These are phyloP conservation scores for Sarcophaga carnaria DNA, from an alignment of 2,888 invertebrate genomes.

Conservation along the genomic window DNA sequence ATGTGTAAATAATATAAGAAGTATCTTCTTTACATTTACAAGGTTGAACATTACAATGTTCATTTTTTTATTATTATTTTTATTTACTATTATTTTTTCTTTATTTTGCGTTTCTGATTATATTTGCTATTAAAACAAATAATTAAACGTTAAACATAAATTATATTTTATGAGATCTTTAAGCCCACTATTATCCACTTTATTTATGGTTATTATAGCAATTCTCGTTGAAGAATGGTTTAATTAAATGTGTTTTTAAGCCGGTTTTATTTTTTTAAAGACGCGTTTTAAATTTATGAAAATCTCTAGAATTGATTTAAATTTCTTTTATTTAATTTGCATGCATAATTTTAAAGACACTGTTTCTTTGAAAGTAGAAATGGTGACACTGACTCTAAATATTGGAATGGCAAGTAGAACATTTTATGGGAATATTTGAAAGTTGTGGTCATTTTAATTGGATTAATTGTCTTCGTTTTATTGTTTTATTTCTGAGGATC, in stretches of 20 bases:
- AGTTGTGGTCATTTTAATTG: too few relatives aligned
- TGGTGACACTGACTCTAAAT: too few relatives aligned
- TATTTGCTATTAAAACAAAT: not conserved
- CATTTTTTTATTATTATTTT: not conserved
- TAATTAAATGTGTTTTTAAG: conserved; percentile 3
- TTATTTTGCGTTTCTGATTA: not conserved
- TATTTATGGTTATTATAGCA: not conserved
- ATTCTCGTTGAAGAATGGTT: not conserved
- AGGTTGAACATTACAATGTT: not conserved
- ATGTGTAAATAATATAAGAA: not conserved
- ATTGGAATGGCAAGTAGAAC: too few relatives aligned
- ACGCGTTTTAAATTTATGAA: not conserved
- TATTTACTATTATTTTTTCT: too few relatives aligned
- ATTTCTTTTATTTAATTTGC: not conserved
- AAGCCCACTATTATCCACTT: not conserved
- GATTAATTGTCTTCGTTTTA: too few relatives aligned
- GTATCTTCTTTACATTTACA: not conserved
- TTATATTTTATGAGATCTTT: not conserved
- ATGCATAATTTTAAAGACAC: not conserved
- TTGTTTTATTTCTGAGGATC: too few relatives aligned
- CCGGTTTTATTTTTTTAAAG: not conserved
- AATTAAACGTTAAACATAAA: conserved; percentile 5
- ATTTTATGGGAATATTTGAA: too few relatives aligned
- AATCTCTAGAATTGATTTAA: not conserved
- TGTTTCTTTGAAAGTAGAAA: too few relatives aligned